Evolutionary conservation across 2,888 invertebrate species (phyloP), one percentile per base, ranked within the genome.

Genomic region (Autographa gamma): DNA sequence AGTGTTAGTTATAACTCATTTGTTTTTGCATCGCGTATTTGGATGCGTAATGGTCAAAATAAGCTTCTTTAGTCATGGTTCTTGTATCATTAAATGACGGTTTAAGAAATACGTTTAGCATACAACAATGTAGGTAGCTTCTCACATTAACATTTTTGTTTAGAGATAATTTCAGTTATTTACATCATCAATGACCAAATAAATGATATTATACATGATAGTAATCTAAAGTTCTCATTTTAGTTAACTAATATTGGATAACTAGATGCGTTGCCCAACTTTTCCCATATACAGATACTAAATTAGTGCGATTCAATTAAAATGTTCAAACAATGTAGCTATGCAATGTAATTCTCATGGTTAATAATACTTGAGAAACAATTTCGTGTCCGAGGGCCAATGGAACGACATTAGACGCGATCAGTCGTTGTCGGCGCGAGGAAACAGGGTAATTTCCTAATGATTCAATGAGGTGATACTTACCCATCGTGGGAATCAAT

Each of bases 401-500:
- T 86, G 86, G 85, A 88, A 82, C 84, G 86, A 88, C 89, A 89
- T 92, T 92, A 91, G 89, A 86, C 84, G 84, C 88, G 89, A 92
- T 90, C 90, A 87, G 85, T 83, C 81, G 87, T 80, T 84, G 85
- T 85, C 85, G 86, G 86, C 84, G 86, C 85, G 86, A 77, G 83
- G 81, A 77, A 84, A 85, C 80, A 71, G 87, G 86, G 88, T 90
- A 91, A 93, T 92, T 91, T 89, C 88, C 91, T 92, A 93, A 93
- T 93, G 90, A 90, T 88, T 89, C 88, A 88, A 91, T 87, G 90
- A 91, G 86, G 90, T 91, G 91, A 91, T 91, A 90, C 89, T 90
- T 89, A 89, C 89, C 87, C 85, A 87, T 86, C 91, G 92, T 93
- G 93, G 90, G 92, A 93, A 93, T 88, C 84, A 83, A 88, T 87